Evolutionary conservation across 2,113 vertebrate species (phyloP), one percentile per base, ranked within the genome.

Genomic region (Forbesichthys papilliferus): DNA sequence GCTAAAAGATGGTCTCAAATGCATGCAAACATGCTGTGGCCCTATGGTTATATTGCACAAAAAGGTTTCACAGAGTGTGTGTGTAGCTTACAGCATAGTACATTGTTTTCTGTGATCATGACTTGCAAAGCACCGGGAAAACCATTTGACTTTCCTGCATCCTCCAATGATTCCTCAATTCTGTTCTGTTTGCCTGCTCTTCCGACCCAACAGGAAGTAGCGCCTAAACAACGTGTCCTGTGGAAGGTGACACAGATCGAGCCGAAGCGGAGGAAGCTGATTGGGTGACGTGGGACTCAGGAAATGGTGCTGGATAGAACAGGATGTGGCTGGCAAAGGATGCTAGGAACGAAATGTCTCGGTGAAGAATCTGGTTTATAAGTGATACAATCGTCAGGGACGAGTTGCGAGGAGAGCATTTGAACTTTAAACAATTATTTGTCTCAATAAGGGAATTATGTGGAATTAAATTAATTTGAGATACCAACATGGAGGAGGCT

Each of bases 101-200:
- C 69, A 82, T 82, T 81, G 84, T 85, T 86, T 79, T 55, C 69
- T 69, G 52, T 73, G 73, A 86, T 89, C 79, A 80, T 72, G 84
- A 84, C 81, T 83, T 66, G 55, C 67, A 58, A 81, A 74, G 63
- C 73, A 72, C 61, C 71, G 36, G 68, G 77, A 79, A 86, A 84
- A 72, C 63, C 52, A 71, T 77, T 53, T 34, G 60, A 70, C 74
- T 52, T 64, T 77, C 27, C 27, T 27, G 27, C 1, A 27, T 75
- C 71, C 77, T 79, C 73, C 66, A 75, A 27, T 27, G 27, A 27
- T 88, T 78, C 81, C 83, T 83, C 74, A 78, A 42, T 10, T 16
- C 69, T 56, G 73, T 6, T 86, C 66, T 60, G 73, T 74, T 83
- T 87, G 48, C 36, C 36, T 42, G 36, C 36, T 42, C 36, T 88